Percentiles rank a stretch among this genome's conserved stretches.
Evolutionary conservation across 2,888 invertebrate species (phyloP).

Genomic region (Allolobophora icterica): DNA sequence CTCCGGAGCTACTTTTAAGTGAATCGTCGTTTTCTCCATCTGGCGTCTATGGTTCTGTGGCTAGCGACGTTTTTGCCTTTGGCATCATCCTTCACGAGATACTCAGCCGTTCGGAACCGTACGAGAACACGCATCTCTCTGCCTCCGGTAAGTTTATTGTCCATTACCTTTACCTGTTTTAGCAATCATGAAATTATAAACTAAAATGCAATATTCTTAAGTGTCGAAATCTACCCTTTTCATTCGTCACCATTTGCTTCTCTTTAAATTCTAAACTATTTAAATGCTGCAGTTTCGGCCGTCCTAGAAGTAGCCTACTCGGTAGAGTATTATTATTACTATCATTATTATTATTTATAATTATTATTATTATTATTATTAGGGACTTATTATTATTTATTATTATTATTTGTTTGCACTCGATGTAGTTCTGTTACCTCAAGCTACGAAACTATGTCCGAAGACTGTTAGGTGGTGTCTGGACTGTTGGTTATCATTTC

Average conservation of each 20-base stretch:
- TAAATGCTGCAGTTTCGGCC: no score
- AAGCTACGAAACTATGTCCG: no score
- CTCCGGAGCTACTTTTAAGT: background rate
- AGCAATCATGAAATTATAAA: background rate
- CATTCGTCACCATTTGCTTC: background rate
- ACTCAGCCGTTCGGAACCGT: slow-evolving; percentile 62
- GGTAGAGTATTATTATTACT: no score
- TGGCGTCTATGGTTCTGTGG: slow-evolving; percentile 73
- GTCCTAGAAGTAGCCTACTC: no score
- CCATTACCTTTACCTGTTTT: background rate
- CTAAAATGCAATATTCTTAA: background rate
- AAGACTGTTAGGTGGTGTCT: no score
- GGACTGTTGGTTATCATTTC: no score
- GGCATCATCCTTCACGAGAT: slow-evolving; percentile 69
- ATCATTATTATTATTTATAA: no score
- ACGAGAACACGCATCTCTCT: slow-evolving; percentile 73
- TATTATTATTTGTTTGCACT: no score
- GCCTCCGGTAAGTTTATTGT: slow-evolving; percentile 76
- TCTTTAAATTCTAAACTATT: no score
- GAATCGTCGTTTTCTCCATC: background rate
- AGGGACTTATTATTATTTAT: no score
- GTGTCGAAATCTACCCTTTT: background rate
- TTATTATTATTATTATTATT: no score
- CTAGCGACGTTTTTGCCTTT: slow-evolving; percentile 73
- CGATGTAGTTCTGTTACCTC: no score